Evolutionary conservation across 2,113 vertebrate species (phyloP), one percentile per base, ranked within the genome.

Genomic region (Triplophysa rosa): DNA sequence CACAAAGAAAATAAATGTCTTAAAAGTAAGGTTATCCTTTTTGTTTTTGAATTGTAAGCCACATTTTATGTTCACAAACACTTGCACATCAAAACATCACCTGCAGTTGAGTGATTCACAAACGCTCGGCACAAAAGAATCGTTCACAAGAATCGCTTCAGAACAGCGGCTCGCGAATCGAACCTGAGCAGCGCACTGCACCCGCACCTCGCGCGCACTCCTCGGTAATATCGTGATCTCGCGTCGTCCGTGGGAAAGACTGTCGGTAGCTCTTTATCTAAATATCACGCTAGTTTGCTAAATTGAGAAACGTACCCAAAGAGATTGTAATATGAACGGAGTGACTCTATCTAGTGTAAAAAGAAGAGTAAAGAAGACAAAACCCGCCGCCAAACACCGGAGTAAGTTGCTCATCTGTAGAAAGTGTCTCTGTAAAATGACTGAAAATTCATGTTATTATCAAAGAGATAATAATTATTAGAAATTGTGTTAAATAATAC

Each of bases 271-370:
- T 13, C 12, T 33, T 21, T 6, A 29, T 17, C 13, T 7, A 64
- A 19, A 49, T 49, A 75, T 61, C 52, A 21, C 11, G 24, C 21
- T 11, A 8, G 9, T 10, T 16, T 3, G 37, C 70, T 23, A 24
- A 12, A 21, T 58, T 65, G 33, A 21, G 54, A 21, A 58, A 56
- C 6, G 4, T 8, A 24, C 71, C 11, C n/a, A 54, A 21, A 62
- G 7, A 54, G 26, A 64, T 40, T 49, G 5, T 19, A 71, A 72
- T 17, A 82, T 78, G 67, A 78, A 61, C 42, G 59, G 61, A 66
- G 37, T 59, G 14, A 40, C 59, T 23, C 2, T 11, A 1, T 29
- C 47, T 42, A 37, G 9, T 52, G n/a, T 24, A 16, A 49, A 59
- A 37, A 45, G 4, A 23, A 70, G 67, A 62, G 59, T 19, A 65